Evolutionary conservation across 2,888 invertebrate species (phyloP).

Genomic region (Carpatolechia fugitivella): DNA sequence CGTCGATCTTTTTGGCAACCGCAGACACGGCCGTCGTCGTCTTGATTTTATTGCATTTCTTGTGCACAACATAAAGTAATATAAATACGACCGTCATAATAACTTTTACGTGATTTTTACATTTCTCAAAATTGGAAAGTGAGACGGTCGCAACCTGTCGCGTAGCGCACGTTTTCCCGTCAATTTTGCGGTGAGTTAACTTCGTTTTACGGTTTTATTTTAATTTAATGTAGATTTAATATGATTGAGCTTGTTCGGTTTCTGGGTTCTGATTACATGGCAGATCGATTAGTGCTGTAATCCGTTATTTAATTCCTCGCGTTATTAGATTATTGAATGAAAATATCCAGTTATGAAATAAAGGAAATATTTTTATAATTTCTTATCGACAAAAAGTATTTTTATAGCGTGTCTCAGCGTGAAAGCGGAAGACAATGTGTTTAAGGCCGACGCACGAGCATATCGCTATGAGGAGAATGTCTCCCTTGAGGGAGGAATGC

Average conservation of each 20-base stretch:
- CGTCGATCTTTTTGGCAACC: slow-evolving; percentile 13
- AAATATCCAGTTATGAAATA: background rate
- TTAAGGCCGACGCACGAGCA: slow-evolving; percentile 46
- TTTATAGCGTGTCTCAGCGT: slow-evolving; percentile 34
- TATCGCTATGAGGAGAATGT: slow-evolving; percentile 67
- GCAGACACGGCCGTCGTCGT: background rate
- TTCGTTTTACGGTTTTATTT: slow-evolving; percentile 42
- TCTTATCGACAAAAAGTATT: background rate
- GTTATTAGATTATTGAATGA: too few species aligned
- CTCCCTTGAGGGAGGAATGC: slow-evolving; percentile 29
- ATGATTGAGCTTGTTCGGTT: background rate
- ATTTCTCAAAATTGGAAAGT: slow-evolving; percentile 58
- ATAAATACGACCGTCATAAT: slow-evolving; percentile 35
- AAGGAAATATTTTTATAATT: background rate
- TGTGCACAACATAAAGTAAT: slow-evolving; percentile 27
- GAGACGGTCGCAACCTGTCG: slow-evolving; percentile 29
- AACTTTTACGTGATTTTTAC: slow-evolving; percentile 35
- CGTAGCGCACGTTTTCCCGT: slow-evolving; percentile 13
- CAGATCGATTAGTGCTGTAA: slow-evolving; percentile 25
- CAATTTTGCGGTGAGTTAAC: slow-evolving; percentile 29
- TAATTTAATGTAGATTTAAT: background rate
- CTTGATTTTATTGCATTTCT: slow-evolving; percentile 2
- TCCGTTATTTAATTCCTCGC: slow-evolving; percentile 20
- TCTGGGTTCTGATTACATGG: background rate
- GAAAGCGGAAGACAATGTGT: slow-evolving; percentile 57